A percentile compares a stretch with the other conserved stretches of the same genome.
Evolutionary conservation across 2,113 vertebrate species (phyloP).

Genomic region (Protobothrops mucrosquamatus): DNA sequence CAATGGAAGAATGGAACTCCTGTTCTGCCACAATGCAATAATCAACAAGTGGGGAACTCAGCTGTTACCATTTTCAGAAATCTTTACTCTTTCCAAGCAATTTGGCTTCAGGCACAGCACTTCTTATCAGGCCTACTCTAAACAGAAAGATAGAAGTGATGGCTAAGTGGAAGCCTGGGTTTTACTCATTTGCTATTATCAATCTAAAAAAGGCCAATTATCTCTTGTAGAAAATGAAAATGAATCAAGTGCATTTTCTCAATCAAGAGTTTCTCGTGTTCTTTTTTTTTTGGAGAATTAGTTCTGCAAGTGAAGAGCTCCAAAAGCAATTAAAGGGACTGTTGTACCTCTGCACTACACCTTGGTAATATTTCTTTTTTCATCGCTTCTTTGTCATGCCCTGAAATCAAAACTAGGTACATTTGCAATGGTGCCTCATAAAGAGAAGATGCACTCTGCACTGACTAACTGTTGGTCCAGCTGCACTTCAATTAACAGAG

Average conservation of each 20-base stretch:
- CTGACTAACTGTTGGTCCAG: conserved; percentile 43
- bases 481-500: conserved; percentile 55
- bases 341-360: conserved; percentile 29
- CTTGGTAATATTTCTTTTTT: conserved; percentile 41
- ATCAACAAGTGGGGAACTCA: conserved; percentile 11
- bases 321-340: conserved; percentile 65
- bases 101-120: not conserved
- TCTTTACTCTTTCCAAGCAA: not conserved
- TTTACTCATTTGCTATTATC: conserved; percentile 46
- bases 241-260: conserved; percentile 55
- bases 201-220: conserved; percentile 49
- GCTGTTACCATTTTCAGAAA: conserved; percentile 26
- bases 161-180: conserved; percentile 29
- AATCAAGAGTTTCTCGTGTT: conserved; percentile 49
- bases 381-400: conserved; percentile 8
- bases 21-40: fast-evolving
- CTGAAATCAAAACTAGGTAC: conserved; percentile 24
- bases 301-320: conserved; percentile 54
- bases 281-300: conserved; percentile 55
- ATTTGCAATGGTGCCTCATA: conserved; percentile 33
- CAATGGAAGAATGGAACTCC: not conserved
- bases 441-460: conserved; percentile 38
- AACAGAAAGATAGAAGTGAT: conserved; percentile 2
- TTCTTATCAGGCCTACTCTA: not conserved
- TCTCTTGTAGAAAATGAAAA: conserved; percentile 42